Base-by-base conservation (phyloP, 2,888 invertebrate species). In the Deilephila porcellus region DNA sequence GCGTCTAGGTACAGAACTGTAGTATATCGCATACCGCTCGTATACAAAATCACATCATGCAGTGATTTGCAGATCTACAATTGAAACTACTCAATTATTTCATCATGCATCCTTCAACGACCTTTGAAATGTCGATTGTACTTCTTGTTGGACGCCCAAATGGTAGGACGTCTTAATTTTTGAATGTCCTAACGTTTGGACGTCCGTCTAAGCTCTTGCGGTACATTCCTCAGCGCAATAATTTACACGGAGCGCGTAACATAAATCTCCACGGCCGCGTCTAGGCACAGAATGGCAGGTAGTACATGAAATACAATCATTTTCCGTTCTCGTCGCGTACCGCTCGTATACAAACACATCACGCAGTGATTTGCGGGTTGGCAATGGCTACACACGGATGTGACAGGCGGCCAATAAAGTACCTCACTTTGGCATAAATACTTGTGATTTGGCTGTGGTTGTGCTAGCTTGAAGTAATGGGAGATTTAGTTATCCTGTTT, bases 321-420 rank as follows among this genome's bases (percentile, higher is more conserved):
- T 87, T 85, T 85, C 85, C 85, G 85, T 89, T 88, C 88, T 83
- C 87, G 87, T 83, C 87, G 85, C 84, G 81, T 84, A 77, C 75
- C 73, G 80, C 72, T 85, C 86, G 86, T 90, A 87, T 85, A 85
- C 81, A 90, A 84, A 76, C 90, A 83, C 84, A 83, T 91, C 91
- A 91, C 91, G 91, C 83, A 86, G 82, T 87, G 87, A 90, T 89
- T 90, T 89, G 88, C 88, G 81, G 86, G 80, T 84, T 84, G 82
- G 83, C 82, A 79, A 63, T 64, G 17, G 76, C 8, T 75, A 90
- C 89, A 88, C 83, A 89, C 86, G 1, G 86, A 0, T 20, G 0
- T 1, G 0, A n/a, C 74, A 71, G 25, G 74, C 67, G 64, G 45
- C 34, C n/a, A 82, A 76, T 75, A 73, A 67, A 37, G 74, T 73